These are phyloP conservation scores for Hydrozoanthus gracilis DNA, from an alignment of 92 coral and sea anemone species.

Conservation along the genomic window DNA sequence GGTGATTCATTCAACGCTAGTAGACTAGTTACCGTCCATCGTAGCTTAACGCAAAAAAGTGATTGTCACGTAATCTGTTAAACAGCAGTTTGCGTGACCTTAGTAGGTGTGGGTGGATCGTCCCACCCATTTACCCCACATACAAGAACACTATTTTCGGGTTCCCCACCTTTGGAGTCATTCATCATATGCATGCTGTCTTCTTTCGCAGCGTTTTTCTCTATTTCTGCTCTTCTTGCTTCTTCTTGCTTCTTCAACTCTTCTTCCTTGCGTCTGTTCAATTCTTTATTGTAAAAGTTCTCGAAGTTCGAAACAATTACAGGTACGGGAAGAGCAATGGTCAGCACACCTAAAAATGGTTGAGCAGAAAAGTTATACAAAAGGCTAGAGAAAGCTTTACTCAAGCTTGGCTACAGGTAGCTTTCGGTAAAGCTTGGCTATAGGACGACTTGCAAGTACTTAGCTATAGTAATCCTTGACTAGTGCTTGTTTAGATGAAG, in stretches of 20 bases:
- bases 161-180: constrained; percentile 49
- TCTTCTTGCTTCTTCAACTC: constrained; percentile 86
- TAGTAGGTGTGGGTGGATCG: constrained; percentile 54
- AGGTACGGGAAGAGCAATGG: constrained; percentile 97
- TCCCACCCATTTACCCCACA: constrained; percentile 80
- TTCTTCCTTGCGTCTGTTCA: constrained; percentile 92
- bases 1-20: background rate
- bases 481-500: no score
- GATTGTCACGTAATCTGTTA: constrained; percentile 38
- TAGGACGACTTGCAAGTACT: no score
- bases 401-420: no score
- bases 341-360: constrained; percentile 76
- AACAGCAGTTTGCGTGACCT: constrained; percentile 75
- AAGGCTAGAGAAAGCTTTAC: no score
- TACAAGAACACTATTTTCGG: constrained; percentile 70
- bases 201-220: constrained; percentile 42
- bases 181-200: constrained; percentile 52
- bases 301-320: constrained; percentile 99
- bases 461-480: no score
- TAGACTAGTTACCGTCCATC: background rate
- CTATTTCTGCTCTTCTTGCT: constrained; percentile 50
- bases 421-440: no score
- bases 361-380: no score
- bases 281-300: constrained; percentile 97
- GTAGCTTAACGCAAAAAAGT: constrained; percentile 5